A percentile compares a stretch with the other conserved stretches of the same genome.
These are phyloP conservation scores for Megaceryle maxima DNA, from an alignment of 2,113 vertebrate species.

Conservation along the genomic window DNA sequence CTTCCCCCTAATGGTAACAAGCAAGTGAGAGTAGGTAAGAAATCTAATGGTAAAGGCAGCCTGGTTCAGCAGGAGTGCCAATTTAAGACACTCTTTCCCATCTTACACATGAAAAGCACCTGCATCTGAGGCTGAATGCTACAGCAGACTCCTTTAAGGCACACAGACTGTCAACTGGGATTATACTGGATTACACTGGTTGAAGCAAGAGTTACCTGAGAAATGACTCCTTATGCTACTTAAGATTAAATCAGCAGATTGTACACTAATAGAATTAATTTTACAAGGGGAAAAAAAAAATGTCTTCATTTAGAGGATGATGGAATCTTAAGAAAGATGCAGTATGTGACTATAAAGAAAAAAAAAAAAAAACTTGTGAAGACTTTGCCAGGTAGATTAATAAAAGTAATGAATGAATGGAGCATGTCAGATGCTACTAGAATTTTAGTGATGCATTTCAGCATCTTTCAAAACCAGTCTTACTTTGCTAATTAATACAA, in stretches of 20 bases:
- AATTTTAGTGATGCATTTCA: not conserved
- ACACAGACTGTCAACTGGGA: not conserved
- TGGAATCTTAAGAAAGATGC: not conserved
- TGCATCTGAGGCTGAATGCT: not conserved
- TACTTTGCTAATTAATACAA: not conserved
- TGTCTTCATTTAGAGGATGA: not conserved
- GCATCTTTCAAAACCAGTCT: not conserved
- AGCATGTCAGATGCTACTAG: not conserved
- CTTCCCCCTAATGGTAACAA: not conserved
- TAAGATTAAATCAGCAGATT: not conserved
- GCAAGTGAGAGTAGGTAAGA: not conserved
- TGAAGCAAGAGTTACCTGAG: constrained; percentile 10
- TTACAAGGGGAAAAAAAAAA: not conserved
- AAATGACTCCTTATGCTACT: constrained; percentile 1
- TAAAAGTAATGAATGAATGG: not conserved
- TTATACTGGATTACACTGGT: constrained; percentile 28
- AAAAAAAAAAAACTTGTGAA: not conserved
- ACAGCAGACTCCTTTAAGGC: not conserved
- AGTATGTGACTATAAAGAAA: not conserved
- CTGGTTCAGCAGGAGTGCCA: not conserved
- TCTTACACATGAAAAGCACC: not conserved
- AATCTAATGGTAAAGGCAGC: not conserved
- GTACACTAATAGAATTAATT: not conserved
- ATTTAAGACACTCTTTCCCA: not conserved
- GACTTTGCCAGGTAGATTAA: not conserved